Percentiles rank a stretch among this genome's conserved stretches.
These are phyloP conservation scores for Myotis daubentonii DNA, from an alignment of 2,797 vertebrate species.

Conservation along the genomic window DNA sequence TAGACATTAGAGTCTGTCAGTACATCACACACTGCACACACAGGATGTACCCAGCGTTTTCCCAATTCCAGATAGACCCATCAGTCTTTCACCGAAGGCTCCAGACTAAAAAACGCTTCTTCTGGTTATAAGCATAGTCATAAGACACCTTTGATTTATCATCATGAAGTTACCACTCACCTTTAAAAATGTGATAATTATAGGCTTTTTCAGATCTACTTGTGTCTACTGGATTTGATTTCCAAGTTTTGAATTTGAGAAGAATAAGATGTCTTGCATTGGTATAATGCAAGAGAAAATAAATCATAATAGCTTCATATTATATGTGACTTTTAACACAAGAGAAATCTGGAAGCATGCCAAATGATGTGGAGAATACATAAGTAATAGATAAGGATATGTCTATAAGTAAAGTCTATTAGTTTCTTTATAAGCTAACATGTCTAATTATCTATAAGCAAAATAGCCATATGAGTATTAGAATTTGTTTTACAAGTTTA, in stretches of 20 bases:
- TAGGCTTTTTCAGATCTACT: not conserved
- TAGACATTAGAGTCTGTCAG: constrained; percentile 17
- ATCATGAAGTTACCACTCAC: not conserved
- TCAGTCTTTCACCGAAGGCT: not conserved
- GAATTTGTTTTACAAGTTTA: not conserved
- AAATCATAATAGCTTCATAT: not conserved
- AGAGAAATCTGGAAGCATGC: not conserved
- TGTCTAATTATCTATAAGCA: not conserved
- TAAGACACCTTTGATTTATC: not conserved
- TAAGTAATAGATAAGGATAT: not conserved
- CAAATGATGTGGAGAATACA: not conserved
- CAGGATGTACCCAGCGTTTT: not conserved
- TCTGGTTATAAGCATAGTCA: not conserved
- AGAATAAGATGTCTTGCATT: not conserved
- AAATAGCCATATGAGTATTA: not conserved
- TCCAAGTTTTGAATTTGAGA: not conserved
- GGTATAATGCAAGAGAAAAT: not conserved
- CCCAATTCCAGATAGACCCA: not conserved
- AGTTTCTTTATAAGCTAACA: not conserved
- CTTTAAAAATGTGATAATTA: not conserved
- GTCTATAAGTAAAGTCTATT: not conserved
- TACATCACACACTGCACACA: not conserved
- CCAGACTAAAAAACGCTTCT: not conserved
- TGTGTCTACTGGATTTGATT: not conserved
- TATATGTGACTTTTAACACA: not conserved